Conservation (phyloP, 92 coral and sea anemone species). For the Heliopora coerulea region DNA sequence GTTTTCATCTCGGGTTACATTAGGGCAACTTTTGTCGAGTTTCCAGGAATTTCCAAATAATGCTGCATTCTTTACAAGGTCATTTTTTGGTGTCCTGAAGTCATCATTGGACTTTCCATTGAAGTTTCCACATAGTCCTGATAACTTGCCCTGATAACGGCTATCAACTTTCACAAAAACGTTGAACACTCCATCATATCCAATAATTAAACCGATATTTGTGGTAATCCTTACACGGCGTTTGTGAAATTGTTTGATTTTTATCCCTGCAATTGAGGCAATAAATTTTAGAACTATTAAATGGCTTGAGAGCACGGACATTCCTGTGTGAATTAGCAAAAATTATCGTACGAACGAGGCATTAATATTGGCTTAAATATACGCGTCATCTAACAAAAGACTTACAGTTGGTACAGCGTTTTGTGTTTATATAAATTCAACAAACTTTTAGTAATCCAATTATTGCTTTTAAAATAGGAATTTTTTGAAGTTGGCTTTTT, state of each 20-base stretch:
- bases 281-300: no score
- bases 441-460: no score
- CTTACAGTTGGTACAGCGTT: no score
- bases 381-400: no score
- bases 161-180: conserved; percentile 20
- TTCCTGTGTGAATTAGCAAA: no score
- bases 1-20: conserved; percentile 4
- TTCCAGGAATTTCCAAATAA: conserved; percentile 35
- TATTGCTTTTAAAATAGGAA: no score
- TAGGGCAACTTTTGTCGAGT: conserved; percentile 5
- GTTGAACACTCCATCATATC: conserved; percentile 30
- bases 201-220: conserved; percentile 18
- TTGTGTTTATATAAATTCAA: no score
- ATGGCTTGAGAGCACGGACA: no score
- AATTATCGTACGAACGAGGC: no score
- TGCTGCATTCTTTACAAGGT: conserved; percentile 6
- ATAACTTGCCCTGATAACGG: conserved; percentile 16
- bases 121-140: conserved; percentile 30
- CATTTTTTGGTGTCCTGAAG: conserved; percentile 16
- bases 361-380: no score
- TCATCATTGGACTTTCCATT: conserved; percentile 22
- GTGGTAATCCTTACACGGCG: conserved; percentile 19
- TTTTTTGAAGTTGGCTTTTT: no score
- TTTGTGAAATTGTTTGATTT: not conserved
- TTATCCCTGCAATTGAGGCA: conserved; percentile 6